These are phyloP conservation scores for Trachelus tabidus DNA, from an alignment of 2,888 invertebrate species.

Conservation along the genomic window DNA sequence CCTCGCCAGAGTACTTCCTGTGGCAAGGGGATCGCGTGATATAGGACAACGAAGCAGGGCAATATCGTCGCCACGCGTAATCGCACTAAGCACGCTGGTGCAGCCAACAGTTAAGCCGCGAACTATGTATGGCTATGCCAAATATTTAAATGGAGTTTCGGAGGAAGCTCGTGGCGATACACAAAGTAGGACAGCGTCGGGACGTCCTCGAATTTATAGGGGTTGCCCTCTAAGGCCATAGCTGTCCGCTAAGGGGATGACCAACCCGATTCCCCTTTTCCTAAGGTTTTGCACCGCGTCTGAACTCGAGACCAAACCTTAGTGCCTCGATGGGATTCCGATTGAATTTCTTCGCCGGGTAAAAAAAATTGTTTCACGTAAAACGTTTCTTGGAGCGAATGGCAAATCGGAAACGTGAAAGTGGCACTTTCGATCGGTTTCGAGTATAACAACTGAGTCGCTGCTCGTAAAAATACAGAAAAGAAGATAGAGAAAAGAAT, in stretches of 20 bases:
- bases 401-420: not conserved
- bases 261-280: not conserved
- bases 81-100: not conserved
- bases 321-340: not conserved
- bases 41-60: not conserved
- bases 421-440: not conserved
- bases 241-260: not conserved
- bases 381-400: not conserved
- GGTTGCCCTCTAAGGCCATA: not conserved
- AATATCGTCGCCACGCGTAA: not conserved
- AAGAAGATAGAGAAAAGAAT: not conserved
- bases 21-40: not conserved
- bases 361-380: not conserved
- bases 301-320: not conserved
- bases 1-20: not conserved
- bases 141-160: not conserved
- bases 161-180: not conserved
- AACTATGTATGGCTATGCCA: not conserved
- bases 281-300: not conserved
- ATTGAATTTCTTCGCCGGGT: not conserved
- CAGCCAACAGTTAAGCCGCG: not conserved
- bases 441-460: not conserved
- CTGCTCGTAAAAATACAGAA: not conserved
- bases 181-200: not conserved
- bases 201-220: conserved; percentile 2